phyloP scores from a whole-genome alignment of 2,888 invertebrate species.

The Vannuccia rotundouncinata region DNA sequence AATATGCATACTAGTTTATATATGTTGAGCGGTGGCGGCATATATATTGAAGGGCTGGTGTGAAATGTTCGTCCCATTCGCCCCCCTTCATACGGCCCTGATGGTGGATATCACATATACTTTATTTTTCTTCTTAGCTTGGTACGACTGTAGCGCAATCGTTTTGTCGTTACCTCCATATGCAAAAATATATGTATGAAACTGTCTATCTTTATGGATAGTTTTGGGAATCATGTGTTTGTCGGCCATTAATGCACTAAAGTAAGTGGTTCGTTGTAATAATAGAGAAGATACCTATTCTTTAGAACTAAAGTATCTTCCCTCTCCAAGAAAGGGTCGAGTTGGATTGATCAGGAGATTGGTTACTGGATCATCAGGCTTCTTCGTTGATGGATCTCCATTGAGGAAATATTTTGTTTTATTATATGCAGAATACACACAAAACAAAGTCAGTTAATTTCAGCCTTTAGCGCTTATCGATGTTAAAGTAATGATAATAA shows the following conservation, averaged over 20 bases:
- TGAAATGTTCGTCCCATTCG: too few species aligned
- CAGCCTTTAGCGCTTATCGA: neutral
- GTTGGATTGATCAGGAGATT: neutral
- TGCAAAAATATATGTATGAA: neutral
- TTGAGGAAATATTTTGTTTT: neutral
- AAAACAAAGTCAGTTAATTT: neutral
- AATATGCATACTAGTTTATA: too few species aligned
- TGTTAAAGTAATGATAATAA: neutral
- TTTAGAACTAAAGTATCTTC: neutral
- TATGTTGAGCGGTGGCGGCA: too few species aligned
- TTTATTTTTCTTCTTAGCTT: neutral
- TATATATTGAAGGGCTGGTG: too few species aligned
- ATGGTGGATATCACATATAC: too few species aligned
- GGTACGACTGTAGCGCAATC: neutral
- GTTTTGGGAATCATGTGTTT: neutral
- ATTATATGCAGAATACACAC: neutral
- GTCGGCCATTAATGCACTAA: neutral
- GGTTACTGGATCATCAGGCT: neutral
- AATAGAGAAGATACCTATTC: neutral
- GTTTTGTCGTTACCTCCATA: neutral
- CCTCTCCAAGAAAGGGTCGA: neutral
- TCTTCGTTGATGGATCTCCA: slow-evolving; percentile 5
- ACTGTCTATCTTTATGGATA: neutral
- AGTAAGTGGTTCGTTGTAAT: neutral
- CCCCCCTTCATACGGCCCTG: too few species aligned